A percentile compares a stretch with the other conserved stretches of the same genome.
These are phyloP conservation scores for Apodemus agrarius DNA, from an alignment of 2,797 vertebrate genomes.

Conservation along the genomic window DNA sequence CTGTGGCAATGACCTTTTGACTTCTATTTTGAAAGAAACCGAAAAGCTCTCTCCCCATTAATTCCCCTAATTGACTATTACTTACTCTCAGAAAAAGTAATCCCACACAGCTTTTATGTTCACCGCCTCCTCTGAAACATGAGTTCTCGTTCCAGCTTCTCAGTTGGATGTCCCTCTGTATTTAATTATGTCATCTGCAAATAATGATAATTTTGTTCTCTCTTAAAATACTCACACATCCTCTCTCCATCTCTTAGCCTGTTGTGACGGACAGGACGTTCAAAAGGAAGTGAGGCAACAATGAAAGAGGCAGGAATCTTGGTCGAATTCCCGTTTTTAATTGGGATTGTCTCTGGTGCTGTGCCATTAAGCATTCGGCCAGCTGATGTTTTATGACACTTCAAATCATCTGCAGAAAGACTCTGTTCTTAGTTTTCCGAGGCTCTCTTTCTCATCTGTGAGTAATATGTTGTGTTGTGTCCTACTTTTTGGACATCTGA, in stretches of 20 bases:
- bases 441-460: slow-evolving; percentile 35
- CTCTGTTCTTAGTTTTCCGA: slow-evolving; percentile 7
- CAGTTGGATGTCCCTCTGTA: not conserved
- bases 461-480: not conserved
- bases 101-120: not conserved
- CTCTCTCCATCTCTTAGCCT: not conserved
- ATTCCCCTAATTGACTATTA: slow-evolving; percentile 20
- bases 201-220: slow-evolving; percentile 26
- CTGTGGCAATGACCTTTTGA: not conserved
- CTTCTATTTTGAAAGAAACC: slow-evolving; percentile 20
- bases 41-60: not conserved
- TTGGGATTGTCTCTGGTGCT: not conserved
- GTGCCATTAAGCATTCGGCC: not conserved
- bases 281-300: not conserved
- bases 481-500: not conserved
- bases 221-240: not conserved
- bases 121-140: not conserved
- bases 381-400: not conserved
- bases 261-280: not conserved
- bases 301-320: not conserved
- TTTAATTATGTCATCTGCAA: slow-evolving; percentile 49
- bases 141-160: not conserved
- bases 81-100: not conserved
- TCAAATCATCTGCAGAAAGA: not conserved
- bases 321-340: slow-evolving; percentile 29